These are phyloP conservation scores for Zapus hudsonius DNA, from an alignment of 2,113 vertebrate species.

Conservation along the genomic window DNA sequence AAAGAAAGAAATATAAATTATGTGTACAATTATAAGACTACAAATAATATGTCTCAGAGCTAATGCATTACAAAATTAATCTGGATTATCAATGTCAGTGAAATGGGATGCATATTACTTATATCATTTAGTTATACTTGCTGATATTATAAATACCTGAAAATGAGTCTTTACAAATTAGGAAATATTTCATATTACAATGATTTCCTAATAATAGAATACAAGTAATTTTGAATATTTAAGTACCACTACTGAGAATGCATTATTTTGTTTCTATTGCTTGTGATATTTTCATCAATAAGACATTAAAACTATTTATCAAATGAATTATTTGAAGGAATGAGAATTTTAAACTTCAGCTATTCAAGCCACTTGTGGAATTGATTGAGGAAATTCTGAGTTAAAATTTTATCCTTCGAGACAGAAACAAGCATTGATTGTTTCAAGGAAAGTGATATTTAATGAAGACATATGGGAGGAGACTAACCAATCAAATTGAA, in stretches of 20 bases:
- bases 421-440: neutral
- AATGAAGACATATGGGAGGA: neutral
- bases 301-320: neutral
- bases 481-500: neutral
- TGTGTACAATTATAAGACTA: neutral
- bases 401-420: neutral
- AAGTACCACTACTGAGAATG: neutral
- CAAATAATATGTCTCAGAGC: neutral
- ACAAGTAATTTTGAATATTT: neutral
- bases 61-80: constrained; percentile 12
- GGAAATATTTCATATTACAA: neutral
- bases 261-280: neutral
- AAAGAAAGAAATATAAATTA: constrained; percentile 9
- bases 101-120: neutral
- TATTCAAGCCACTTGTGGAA: neutral
- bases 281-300: neutral
- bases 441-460: neutral
- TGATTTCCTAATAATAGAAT: neutral
- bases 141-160: neutral
- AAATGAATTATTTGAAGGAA: neutral
- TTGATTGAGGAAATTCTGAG: neutral
- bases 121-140: neutral
- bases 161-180: neutral
- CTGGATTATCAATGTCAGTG: neutral
- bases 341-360: neutral